These are phyloP conservation scores for Triplophysa bombifrons DNA, from an alignment of 2,797 vertebrate genomes.

Conservation along the genomic window DNA sequence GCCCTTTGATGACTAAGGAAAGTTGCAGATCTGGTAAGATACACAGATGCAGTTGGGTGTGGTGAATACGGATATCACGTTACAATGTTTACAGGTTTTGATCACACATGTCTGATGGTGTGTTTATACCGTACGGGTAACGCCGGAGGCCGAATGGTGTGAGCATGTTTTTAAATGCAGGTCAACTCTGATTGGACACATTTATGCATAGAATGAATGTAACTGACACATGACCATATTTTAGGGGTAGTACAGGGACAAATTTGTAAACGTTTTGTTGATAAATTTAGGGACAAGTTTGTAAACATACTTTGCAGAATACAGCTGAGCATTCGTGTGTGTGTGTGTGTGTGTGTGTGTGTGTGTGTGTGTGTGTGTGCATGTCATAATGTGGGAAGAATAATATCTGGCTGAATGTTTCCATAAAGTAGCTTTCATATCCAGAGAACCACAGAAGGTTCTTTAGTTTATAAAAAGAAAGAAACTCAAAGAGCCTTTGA, in stretches of 20 bases:
- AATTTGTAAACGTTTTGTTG: no score
- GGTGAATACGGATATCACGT: constrained; percentile 10
- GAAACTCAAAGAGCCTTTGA: no score
- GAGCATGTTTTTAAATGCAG: background rate
- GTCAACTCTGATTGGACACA: constrained; percentile 5
- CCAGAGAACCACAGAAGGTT: no score
- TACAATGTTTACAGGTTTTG: constrained; percentile 26
- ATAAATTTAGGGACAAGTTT: no score
- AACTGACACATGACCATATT: no score
- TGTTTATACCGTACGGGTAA: background rate
- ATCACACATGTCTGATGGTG: background rate
- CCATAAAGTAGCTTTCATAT: no score
- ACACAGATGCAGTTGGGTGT: background rate
- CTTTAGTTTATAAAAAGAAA: no score
- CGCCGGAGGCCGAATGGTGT: background rate
- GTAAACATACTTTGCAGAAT: background rate
- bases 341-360: constrained; percentile 2
- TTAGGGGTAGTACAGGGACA: background rate
- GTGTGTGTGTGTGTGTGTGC: constrained; percentile 24
- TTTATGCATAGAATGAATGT: background rate
- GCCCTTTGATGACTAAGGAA: constrained; percentile 23
- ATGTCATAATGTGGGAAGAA: constrained; percentile 22
- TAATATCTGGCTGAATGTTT: no score
- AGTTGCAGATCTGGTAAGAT: constrained; percentile 15
- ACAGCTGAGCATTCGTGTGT: constrained; percentile 9